Base-by-base conservation (phyloP, 2,888 invertebrate species). In the Andrena chrysosceles region DNA sequence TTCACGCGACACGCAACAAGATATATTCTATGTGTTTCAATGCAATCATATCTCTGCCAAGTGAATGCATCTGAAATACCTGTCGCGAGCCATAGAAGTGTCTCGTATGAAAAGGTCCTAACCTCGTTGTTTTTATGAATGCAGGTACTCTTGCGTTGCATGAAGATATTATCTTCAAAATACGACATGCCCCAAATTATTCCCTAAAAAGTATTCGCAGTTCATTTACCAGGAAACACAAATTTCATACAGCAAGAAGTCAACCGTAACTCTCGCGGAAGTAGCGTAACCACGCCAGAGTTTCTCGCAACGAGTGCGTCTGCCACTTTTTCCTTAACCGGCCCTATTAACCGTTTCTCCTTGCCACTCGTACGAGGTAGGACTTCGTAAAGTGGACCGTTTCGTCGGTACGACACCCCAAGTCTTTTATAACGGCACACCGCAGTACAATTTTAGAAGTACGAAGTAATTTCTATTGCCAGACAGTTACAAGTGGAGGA, bases 371-470 rank as follows among this genome's bases (percentile, higher is more conserved):
- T 42, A 16, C 52, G 56, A 70, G 31, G 16, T 49, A 42, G 52
- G 63, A 62, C 52, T 26, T 33, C 35, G 74, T 48, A 26, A 54
- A 67, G 42, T 42, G 42, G 4, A 42, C 16, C 42, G 42, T 42
- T 42, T 16, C 48, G 49, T 49, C 29, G 48, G 29, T 23, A n/a
- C 62, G 16, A n/a, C 62, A 23, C 42, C 64, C 35, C 63, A 29
- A 79, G 73, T 64, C 68, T 67, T 79, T 79, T 66, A 73, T 73
- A 69, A 64, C 42, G 49, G 59, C 62, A 23, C 59, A 33, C 20
- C 60, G 29, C 16, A 66, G 56, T 68, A 63, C 48, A 73, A 35
- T 59, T 79, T 64, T 23, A 20, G 13, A 33, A 73, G 42, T 42
- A 16, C 16, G 42, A 42, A 42, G 42, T 16, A 54, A 56, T 69